Base-by-base conservation (phyloP, 2,113 vertebrate species). In the Puntigrus tetrazona region DNA sequence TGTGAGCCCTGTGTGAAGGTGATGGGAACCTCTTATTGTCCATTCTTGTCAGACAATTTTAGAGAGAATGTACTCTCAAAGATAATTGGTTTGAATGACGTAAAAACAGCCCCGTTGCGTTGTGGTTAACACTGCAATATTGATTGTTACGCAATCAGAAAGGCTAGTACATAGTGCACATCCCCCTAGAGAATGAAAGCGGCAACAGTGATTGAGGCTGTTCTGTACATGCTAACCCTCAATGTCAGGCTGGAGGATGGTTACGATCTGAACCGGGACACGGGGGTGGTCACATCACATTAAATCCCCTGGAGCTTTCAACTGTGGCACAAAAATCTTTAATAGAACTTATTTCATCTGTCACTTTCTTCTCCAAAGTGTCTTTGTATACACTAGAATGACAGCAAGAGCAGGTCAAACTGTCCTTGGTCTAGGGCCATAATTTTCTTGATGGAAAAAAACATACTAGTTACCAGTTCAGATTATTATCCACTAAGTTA, bases 241-340 rank as follows among this genome's bases (percentile, higher is more conserved):
- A 52, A 10, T 83, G 50, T 63, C 55, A 70, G 45, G 18, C 55
- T 69, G 50, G 14, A 63, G 69, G 11, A 63, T 8, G 55, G 86
- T 3, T 59, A 80, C 20, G 73, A 41, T 22, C 31, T 84, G 36
- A 57, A 67, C 81, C 85, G 80, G 81, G 75, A 79, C 36, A 81
- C 38, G 69, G 55, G 29, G 13, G 50, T 18, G 67, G 67, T 67
- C 75, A 63, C 25, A 7, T 13, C n/a, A 75, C 14, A 7, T 43
- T n/a, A 29, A 36, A 20, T 74, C 55, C 52, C 20, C 27, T 5
- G 31, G 52, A n/a, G 31, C 52, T 69, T 82, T 25, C 41, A 69
- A 27, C 41, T 63, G 29, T 81, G 55, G 34, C 34, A 69, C 34
- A 69, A 69, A 57, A 69, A 38, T 10, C 34, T 36, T 69, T 20